A percentile compares a stretch with the other conserved stretches of the same genome.
These are phyloP conservation scores for Oryctolagus cuniculus DNA, from an alignment of 2,113 vertebrate species.

Conservation along the genomic window DNA sequence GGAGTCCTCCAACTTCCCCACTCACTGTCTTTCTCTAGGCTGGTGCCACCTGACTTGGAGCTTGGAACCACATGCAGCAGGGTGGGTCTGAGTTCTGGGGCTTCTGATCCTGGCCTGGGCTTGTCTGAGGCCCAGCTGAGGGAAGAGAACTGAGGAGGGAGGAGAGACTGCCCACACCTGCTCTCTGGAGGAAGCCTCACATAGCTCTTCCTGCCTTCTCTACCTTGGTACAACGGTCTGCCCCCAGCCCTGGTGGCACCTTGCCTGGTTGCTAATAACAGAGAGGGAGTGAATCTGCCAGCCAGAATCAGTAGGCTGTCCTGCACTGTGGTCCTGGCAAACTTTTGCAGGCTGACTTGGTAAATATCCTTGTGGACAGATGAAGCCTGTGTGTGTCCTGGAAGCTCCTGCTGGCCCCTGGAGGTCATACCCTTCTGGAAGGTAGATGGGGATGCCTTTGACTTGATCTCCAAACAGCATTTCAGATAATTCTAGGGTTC, in stretches of 20 bases:
- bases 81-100: not conserved
- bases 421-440: slow-evolving; percentile 36
- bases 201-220: slow-evolving; percentile 35
- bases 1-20: not conserved
- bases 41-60: not conserved
- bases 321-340: slow-evolving; percentile 50
- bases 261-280: slow-evolving; percentile 73
- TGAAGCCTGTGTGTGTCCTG: slow-evolving; percentile 72
- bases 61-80: not conserved
- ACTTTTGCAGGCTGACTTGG: slow-evolving; percentile 1
- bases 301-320: slow-evolving; percentile 54
- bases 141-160: not conserved
- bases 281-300: slow-evolving; percentile 38
- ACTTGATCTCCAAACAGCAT: slow-evolving; percentile 35
- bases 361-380: slow-evolving; percentile 78
- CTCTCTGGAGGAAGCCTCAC: slow-evolving; percentile 47
- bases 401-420: slow-evolving; percentile 59
- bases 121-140: not conserved
- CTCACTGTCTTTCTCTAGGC: not conserved
- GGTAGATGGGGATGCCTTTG: slow-evolving; percentile 55
- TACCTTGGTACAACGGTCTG: slow-evolving; percentile 60
- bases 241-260: slow-evolving; percentile 45
- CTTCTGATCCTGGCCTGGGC: not conserved
- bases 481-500: slow-evolving; percentile 35
- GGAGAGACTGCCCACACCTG: not conserved